Conservation (phyloP, 1,140 invertebrate species). For the Meloidogyne hapla region DNA sequence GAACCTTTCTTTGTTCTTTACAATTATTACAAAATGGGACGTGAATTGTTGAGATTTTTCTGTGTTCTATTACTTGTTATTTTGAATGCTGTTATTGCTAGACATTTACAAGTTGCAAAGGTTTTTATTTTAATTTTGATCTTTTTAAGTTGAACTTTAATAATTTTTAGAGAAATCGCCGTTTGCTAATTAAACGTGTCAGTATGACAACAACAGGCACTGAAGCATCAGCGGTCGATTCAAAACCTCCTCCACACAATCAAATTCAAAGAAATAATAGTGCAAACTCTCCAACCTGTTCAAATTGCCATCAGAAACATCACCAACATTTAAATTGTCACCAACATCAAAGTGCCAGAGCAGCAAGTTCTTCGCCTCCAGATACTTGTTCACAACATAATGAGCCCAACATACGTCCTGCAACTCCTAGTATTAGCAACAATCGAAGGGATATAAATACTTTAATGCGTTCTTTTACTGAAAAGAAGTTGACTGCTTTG, state of each 20-base stretch:
- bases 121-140: conserved; percentile 19
- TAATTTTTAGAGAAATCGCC: conserved; percentile 50
- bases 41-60: conserved; percentile 53
- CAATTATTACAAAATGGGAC: conserved; percentile 57
- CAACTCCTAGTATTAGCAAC: conserved; percentile 12
- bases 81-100: conserved; percentile 56
- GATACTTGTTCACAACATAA: neutral
- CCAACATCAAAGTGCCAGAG: conserved; percentile 13
- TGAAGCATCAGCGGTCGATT: conserved; percentile 19
- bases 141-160: neutral
- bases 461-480: conserved; percentile 55
- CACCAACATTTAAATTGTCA: neutral
- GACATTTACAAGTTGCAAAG: conserved; percentile 52
- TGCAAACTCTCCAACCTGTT: neutral
- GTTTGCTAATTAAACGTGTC: conserved; percentile 49
- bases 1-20: conserved; percentile 58
- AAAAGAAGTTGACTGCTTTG: conserved; percentile 59
- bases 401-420: neutral
- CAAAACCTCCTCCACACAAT: conserved; percentile 22
- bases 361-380: neutral
- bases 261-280: conserved; percentile 17
- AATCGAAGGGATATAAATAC: conserved; percentile 36
- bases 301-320: conserved; percentile 1
- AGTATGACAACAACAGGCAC: conserved; percentile 32
- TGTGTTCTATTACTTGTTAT: conserved; percentile 53